Conservation (phyloP, 2,888 invertebrate species). For the Rhimphoctona megacephalus region DNA sequence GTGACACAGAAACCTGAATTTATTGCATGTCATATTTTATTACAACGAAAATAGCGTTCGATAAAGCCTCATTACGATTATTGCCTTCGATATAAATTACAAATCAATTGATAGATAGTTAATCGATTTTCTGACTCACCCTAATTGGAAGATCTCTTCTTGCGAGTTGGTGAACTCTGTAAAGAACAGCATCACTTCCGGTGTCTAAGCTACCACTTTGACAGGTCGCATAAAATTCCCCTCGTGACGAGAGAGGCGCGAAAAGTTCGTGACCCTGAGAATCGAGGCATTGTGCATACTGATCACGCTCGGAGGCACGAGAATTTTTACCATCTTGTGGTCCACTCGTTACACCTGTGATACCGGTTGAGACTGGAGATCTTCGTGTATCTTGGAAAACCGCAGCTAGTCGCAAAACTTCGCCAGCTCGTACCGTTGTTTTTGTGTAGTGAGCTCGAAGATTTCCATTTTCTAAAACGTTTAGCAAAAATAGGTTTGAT, state of each 20-base stretch:
- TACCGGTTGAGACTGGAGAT: slow-evolving; percentile 79
- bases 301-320: slow-evolving; percentile 83
- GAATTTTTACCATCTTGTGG: slow-evolving; percentile 82
- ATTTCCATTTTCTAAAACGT: slow-evolving; percentile 80
- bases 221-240: slow-evolving; percentile 86
- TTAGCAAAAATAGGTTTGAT: slow-evolving; percentile 35
- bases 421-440: slow-evolving; percentile 85
- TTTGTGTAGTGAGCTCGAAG: slow-evolving; percentile 85
- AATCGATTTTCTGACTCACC: slow-evolving; percentile 69
- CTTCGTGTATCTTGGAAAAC: slow-evolving; percentile 86
- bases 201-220: slow-evolving; percentile 84
- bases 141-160: slow-evolving; percentile 85
- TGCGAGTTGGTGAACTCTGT: slow-evolving; percentile 85
- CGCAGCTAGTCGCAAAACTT: slow-evolving; percentile 86
- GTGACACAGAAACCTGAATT: no score
- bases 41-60: not conserved
- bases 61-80: not conserved
- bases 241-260: slow-evolving; percentile 85
- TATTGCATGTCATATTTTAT: no score
- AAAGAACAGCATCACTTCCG: slow-evolving; percentile 84
- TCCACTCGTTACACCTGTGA: slow-evolving; percentile 79
- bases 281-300: slow-evolving; percentile 86
- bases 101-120: not conserved
- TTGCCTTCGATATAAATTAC: no score
- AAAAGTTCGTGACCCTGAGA: slow-evolving; percentile 84